A percentile compares a stretch with the other conserved stretches of the same genome.
Evolutionary conservation across 2,113 vertebrate genomes (phyloP).

Genomic region (Coptodon bakossiorum): DNA sequence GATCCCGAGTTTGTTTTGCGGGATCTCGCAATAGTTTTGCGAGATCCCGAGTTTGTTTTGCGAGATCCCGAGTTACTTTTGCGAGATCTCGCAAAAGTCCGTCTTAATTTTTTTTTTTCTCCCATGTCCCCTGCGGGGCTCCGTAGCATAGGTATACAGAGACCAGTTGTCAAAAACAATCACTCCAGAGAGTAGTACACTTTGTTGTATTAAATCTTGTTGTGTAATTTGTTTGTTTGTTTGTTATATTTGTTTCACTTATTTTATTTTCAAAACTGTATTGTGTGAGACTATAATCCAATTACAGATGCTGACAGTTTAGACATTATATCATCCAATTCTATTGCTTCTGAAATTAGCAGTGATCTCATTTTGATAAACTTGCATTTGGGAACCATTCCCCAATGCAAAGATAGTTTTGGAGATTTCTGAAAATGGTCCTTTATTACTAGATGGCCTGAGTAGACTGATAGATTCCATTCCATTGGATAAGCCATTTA

Average conservation of each 20-base stretch:
- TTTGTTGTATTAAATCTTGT: background rate
- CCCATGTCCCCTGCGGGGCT: too few species aligned
- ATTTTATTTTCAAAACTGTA: background rate
- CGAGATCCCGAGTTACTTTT: too few species aligned
- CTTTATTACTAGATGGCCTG: background rate
- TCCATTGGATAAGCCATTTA: background rate
- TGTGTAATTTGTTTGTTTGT: background rate
- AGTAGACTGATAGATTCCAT: background rate
- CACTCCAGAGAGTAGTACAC: background rate
- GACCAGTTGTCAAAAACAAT: background rate
- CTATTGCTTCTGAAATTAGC: background rate
- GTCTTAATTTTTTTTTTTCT: too few species aligned
- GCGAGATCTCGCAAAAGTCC: too few species aligned
- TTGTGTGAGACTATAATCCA: background rate
- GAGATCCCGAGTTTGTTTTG: too few species aligned
- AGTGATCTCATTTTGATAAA: background rate
- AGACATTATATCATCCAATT: background rate
- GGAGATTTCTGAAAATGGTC: background rate
- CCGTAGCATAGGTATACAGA: too few species aligned
- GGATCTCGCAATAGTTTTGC: too few species aligned
- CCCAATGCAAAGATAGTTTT: background rate
- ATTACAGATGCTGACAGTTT: background rate
- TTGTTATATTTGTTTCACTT: background rate
- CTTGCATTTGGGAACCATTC: background rate
- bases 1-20: too few species aligned